Evolutionary conservation across 1,140 invertebrate species (phyloP).

Genomic region (Trichonephila clavipes): DNA sequence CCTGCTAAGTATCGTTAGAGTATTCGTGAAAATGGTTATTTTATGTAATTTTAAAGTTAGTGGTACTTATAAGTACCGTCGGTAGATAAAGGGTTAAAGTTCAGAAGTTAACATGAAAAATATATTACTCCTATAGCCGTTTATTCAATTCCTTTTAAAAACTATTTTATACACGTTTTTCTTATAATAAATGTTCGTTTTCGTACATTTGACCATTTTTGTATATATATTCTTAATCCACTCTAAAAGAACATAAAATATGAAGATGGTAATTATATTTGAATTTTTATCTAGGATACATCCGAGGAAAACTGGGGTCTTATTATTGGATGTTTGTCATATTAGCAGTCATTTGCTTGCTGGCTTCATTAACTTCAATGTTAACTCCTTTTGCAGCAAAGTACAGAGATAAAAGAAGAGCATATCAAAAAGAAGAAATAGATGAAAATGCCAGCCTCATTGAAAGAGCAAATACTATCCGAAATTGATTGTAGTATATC

Average conservation of each 20-base stretch:
- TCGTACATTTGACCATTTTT: no score
- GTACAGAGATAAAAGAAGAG: not conserved
- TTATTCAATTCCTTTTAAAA: not conserved
- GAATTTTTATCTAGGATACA: slow-evolving; percentile 18
- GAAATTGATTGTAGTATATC: no score
- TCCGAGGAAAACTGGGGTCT: slow-evolving; percentile 16
- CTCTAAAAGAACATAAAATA: not conserved
- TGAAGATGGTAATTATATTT: not conserved
- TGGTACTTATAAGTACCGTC: no score
- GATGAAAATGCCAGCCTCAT: no score
- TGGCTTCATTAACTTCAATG: not conserved
- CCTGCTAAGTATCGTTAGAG: no score
- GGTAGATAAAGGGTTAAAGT: no score
- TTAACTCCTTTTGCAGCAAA: not conserved
- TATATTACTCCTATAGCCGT: not conserved
- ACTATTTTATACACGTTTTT: not conserved
- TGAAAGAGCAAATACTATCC: no score
- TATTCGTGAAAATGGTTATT: no score
- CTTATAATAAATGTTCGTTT: not conserved
- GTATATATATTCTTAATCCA: not conserved
- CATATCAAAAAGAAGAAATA: not conserved
- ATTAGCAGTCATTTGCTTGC: not conserved
- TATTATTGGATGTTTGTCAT: not conserved
- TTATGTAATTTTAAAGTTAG: no score
- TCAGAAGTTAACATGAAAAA: no score